Conservation (phyloP, 2,797 vertebrate species). For the Merluccius polli region DNA sequence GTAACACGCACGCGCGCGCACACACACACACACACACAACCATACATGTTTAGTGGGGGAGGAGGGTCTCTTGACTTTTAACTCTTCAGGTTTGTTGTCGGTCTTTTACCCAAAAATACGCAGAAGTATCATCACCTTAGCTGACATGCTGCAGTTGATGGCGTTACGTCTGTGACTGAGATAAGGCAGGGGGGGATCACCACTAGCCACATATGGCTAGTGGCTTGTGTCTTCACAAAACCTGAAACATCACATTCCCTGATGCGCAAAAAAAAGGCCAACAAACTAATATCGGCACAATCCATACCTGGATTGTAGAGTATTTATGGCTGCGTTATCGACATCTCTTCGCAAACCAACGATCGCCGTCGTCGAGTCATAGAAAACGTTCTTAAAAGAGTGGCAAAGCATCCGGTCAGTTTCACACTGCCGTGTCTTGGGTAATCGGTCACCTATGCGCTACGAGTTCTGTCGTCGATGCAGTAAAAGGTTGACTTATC, state of each 20-base stretch:
- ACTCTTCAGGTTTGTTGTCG: not conserved
- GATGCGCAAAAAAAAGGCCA: constrained; percentile 3
- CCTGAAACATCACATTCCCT: constrained; percentile 23
- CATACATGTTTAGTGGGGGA: not conserved
- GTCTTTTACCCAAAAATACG: not conserved
- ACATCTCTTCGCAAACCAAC: not conserved
- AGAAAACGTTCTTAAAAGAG: not conserved
- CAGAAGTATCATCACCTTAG: not conserved
- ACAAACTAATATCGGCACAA: not conserved
- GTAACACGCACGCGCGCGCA: constrained; percentile 14
- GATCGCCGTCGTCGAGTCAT: not conserved
- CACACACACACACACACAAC: not conserved
- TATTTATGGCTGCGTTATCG: not conserved
- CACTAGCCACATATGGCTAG: not conserved
- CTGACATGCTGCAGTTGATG: not conserved
- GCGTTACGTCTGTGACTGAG: not conserved
- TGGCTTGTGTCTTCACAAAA: constrained; percentile 22
- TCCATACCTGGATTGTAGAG: not conserved
- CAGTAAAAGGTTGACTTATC: not conserved
- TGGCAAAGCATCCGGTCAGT: not conserved
- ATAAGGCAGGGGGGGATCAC: not conserved
- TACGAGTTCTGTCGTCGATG: not conserved
- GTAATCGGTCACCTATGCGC: not conserved
- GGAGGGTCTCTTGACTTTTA: not conserved
- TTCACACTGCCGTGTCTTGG: not conserved